A percentile compares a stretch with the other conserved stretches of the same genome.
These are phyloP conservation scores for Pituophis catenifer DNA, from an alignment of 2,113 vertebrate species.

Conservation along the genomic window DNA sequence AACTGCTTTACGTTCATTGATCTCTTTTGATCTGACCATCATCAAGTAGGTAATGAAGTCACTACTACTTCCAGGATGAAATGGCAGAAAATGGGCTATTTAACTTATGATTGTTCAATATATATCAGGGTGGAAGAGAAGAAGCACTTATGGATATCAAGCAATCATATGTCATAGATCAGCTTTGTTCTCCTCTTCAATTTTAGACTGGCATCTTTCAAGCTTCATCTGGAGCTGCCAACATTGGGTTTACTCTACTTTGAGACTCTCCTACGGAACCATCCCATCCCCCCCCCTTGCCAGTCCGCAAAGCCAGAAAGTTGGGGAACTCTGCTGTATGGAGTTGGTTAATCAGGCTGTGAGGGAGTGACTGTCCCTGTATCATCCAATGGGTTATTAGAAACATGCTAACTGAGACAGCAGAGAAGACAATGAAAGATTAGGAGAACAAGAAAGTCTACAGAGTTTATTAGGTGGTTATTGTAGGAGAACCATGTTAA, in stretches of 20 bases:
- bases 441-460: background rate
- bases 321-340: background rate
- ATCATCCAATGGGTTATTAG: background rate
- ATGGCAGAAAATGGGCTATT: background rate
- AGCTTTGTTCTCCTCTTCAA: background rate
- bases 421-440: background rate
- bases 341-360: background rate
- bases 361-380: background rate
- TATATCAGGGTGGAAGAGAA: background rate
- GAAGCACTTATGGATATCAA: background rate
- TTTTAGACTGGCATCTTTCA: background rate
- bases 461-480: background rate
- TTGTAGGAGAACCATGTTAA: background rate
- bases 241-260: background rate
- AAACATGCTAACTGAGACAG: background rate
- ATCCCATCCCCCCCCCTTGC: background rate
- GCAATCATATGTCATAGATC: background rate
- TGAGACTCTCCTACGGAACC: background rate
- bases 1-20: background rate
- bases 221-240: background rate
- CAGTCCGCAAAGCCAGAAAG: background rate
- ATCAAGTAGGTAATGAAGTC: background rate
- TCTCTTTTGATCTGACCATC: background rate
- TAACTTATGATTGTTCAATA: background rate
- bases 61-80: background rate